phyloP scores from a whole-genome alignment of 2,113 vertebrate genomes.

The Bubo scandiacus region DNA sequence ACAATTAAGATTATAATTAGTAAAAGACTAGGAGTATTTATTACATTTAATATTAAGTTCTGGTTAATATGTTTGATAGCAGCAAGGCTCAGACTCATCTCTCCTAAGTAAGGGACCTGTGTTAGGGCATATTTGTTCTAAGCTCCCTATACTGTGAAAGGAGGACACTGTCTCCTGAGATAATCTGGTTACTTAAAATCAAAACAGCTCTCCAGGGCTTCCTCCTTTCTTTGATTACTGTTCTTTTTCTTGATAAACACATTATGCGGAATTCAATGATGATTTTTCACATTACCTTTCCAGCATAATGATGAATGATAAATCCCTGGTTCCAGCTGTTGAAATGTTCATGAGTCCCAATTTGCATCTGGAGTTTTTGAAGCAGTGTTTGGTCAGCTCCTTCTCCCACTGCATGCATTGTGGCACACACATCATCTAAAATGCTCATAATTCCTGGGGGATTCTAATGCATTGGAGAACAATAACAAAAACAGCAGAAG shows the following conservation, averaged over 20 bases:
- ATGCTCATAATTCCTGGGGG: slow-evolving; percentile 97
- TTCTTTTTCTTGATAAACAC: neutral
- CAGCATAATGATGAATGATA: slow-evolving; percentile 98
- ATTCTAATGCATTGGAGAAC: slow-evolving; percentile 72
- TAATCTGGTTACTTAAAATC: neutral
- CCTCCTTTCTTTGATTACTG: neutral
- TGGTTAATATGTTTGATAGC: neutral
- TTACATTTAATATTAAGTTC: neutral
- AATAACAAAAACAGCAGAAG: neutral
- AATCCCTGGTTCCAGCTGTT: slow-evolving; percentile 99
- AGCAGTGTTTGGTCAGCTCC: slow-evolving; percentile 97
- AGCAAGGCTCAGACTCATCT: neutral
- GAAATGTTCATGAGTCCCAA: slow-evolving; percentile 96
- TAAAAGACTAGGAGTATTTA: neutral
- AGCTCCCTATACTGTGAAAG: neutral
- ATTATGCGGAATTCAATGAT: neutral
- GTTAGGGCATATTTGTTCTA: neutral
- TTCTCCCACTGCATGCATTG: slow-evolving; percentile 96
- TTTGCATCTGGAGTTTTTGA: slow-evolving; percentile 94
- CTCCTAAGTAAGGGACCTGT: neutral
- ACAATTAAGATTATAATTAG: neutral
- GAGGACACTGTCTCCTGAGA: neutral
- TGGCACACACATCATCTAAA: slow-evolving; percentile 96
- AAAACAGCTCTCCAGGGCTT: neutral
- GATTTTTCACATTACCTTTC: slow-evolving; percentile 80